Evolutionary conservation across 2,888 invertebrate species (phyloP).

Genomic region (Luperina nickerlii): DNA sequence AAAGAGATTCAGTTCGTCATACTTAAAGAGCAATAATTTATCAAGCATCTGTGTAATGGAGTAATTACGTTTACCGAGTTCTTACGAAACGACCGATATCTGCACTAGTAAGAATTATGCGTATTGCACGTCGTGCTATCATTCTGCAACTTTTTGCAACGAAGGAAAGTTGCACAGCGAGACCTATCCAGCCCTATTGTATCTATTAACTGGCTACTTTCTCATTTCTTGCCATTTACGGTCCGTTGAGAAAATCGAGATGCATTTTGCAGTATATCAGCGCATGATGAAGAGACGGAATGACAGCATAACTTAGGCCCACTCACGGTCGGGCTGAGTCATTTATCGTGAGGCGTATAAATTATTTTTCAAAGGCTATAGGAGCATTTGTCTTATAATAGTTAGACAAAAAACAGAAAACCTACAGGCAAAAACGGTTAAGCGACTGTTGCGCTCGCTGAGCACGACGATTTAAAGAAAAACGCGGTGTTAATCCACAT

Average conservation of each 20-base stretch:
- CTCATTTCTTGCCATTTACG: slow-evolving; percentile 89
- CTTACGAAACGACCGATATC: slow-evolving; percentile 83
- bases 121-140: slow-evolving; percentile 77
- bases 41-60: slow-evolving; percentile 79
- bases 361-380: slow-evolving; percentile 53
- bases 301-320: slow-evolving; percentile 75
- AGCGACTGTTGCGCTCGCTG: slow-evolving; percentile 63
- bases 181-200: slow-evolving; percentile 89
- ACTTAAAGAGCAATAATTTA: slow-evolving; percentile 71
- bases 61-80: slow-evolving; percentile 80
- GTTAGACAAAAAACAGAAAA: slow-evolving; percentile 36
- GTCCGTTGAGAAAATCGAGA: slow-evolving; percentile 87
- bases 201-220: slow-evolving; percentile 89
- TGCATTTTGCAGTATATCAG: slow-evolving; percentile 80
- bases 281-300: slow-evolving; percentile 77
- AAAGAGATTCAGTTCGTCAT: slow-evolving; percentile 71
- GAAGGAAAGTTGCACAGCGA: slow-evolving; percentile 85
- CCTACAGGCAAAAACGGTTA: slow-evolving; percentile 60
- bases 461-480: slow-evolving; percentile 76
- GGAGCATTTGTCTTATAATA: slow-evolving; percentile 47
- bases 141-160: slow-evolving; percentile 84
- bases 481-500: slow-evolving; percentile 84
- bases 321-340: slow-evolving; percentile 66
- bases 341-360: slow-evolving; percentile 59
- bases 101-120: slow-evolving; percentile 77